Evolutionary conservation across 1,140 invertebrate species (phyloP).

Genomic region (Nebria ingens): DNA sequence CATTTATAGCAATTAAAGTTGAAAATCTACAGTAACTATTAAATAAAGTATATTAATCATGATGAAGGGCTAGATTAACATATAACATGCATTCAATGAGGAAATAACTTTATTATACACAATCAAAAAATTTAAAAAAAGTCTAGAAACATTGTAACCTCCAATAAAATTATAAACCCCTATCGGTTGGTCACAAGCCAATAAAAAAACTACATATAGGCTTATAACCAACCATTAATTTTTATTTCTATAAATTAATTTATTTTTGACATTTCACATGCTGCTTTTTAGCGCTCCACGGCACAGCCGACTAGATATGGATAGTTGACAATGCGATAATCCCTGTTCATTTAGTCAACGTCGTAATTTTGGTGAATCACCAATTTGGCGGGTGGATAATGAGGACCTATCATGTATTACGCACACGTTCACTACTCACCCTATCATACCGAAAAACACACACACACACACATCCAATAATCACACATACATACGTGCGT

Average conservation of each 20-base stretch:
- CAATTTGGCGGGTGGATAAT: conserved; percentile 4
- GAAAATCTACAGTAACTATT: too few relatives aligned
- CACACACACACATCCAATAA: too few relatives aligned
- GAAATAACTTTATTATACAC: too few relatives aligned
- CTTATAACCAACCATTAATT: conserved; percentile 1
- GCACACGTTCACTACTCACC: neutral
- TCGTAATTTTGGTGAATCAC: conserved; percentile 5
- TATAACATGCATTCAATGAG: too few relatives aligned
- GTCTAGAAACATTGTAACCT: too few relatives aligned
- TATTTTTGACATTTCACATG: neutral
- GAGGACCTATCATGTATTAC: neutral
- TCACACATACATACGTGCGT: too few relatives aligned
- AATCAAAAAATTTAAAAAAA: too few relatives aligned
- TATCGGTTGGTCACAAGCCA: neutral
- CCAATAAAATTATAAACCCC: neutral
- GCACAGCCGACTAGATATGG: neutral
- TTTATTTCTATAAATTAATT: conserved; percentile 9
- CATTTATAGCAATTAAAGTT: too few relatives aligned
- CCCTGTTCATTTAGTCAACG: neutral
- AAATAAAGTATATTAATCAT: too few relatives aligned
- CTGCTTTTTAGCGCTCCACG: neutral
- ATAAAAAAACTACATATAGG: neutral
- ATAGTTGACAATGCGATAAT: neutral
- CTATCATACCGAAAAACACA: neutral
- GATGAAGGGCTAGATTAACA: too few relatives aligned